Evolutionary conservation across 2,888 invertebrate genomes (phyloP), one percentile per base, ranked within the genome.

Genomic region (Poecilus cupreus): DNA sequence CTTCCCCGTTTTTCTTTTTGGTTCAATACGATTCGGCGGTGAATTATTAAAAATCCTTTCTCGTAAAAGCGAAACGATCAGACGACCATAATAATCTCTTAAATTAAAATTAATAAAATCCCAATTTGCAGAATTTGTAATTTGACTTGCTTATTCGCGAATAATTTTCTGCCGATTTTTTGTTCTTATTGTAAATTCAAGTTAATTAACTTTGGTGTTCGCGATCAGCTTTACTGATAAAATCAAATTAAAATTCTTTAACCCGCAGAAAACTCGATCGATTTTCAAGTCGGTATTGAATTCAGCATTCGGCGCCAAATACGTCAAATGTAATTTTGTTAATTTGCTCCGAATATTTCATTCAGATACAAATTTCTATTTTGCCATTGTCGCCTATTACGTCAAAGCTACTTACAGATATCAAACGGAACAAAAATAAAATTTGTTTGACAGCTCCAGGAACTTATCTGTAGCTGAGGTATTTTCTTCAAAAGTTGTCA

Each of bases 1-100:
- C 26, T 24, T 10, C 13, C 11, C 60, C 11, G 10, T 43, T 13
- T 11, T 0, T n/a, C 13, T 8, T 43, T 3, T 43, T 43, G n/a
- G 60, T 60, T 60, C 24, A 26, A 64, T 51, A 68, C 64, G 46
- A 78, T 26, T 78, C 49, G 22, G 32, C 11, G 13, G 57, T 78
- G 64, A 78, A 78, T 78, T 78, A 68, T 78, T 64, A 64, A 78
- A 78, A 68, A 78, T 78, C 60, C 64, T 64, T 68, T 46, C 13
- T 60, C 60, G 13, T 46, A 32, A 46, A 24, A 68, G 43, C 32
- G 16, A 64, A 18, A 6, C 64, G 49, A 26, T 78, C 77, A 46
- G 60, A 64, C 18, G 20, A 24, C 77, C 39, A 78, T 78, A 77
- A 43, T 77, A 60, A 43, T 64, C 46, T 57, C 37, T 32, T 16